phyloP scores from a whole-genome alignment of 1,140 invertebrate species.

The Drosophila arawakana region DNA sequence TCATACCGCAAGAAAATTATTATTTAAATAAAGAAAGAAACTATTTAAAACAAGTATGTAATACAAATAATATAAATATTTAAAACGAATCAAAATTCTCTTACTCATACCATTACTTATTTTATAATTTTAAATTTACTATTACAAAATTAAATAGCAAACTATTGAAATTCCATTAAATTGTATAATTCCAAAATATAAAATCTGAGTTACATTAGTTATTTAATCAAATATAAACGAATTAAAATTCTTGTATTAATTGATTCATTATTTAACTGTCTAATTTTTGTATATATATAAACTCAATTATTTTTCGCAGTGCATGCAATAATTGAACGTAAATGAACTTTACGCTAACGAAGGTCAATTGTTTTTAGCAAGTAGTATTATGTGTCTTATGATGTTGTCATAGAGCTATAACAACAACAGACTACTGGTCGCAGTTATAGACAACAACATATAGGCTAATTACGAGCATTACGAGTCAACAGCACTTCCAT shows the following conservation, averaged over 20 bases:
- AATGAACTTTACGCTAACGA: conserved; percentile 72
- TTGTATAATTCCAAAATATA: no score
- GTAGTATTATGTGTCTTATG: conserved; percentile 42
- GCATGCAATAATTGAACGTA: conserved; percentile 58
- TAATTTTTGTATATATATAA: not conserved
- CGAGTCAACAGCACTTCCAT: not conserved
- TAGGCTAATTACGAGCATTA: conserved; percentile 57
- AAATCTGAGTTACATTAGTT: no score
- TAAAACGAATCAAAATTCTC: no score
- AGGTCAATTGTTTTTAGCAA: conserved; percentile 68
- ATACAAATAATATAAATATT: no score
- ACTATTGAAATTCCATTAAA: no score
- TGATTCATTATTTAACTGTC: not conserved
- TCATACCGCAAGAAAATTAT: no score
- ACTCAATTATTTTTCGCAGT: conserved; percentile 2
- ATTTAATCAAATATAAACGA: no score
- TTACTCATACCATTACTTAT: no score
- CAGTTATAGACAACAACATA: conserved; percentile 23
- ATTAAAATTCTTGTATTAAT: not conserved
- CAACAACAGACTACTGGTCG: conserved; percentile 40
- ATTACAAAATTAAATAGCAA: no score
- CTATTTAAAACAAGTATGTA: no score
- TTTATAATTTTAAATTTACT: no score
- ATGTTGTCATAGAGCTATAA: conserved; percentile 58
- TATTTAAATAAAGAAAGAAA: no score